These are phyloP conservation scores for Xiphydria camelus DNA, from an alignment of 2,888 invertebrate genomes.

Conservation along the genomic window DNA sequence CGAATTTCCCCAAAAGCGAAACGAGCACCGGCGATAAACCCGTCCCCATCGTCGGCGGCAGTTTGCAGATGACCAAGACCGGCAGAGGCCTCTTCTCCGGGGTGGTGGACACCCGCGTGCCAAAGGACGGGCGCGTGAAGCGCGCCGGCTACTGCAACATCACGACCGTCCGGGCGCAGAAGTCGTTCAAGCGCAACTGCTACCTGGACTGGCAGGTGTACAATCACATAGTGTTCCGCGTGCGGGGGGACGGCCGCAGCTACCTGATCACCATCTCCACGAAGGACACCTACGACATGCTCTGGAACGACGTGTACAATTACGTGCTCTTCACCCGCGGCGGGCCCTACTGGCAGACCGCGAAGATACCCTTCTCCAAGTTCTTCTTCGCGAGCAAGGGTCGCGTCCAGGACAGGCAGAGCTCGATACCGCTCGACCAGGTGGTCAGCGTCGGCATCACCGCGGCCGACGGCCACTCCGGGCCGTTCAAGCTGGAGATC, in stretches of 20 bases:
- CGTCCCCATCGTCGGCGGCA: too few relatives aligned
- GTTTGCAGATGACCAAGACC: constrained; percentile 70
- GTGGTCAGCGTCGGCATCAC: constrained; percentile 82
- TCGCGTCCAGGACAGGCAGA: constrained; percentile 81
- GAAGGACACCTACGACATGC: constrained; percentile 78
- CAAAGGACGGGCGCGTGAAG: constrained; percentile 80
- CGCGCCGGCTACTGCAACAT: constrained; percentile 83
- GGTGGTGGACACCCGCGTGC: constrained; percentile 67
- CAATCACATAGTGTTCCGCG: constrained; percentile 74
- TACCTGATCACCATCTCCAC: constrained; percentile 82
- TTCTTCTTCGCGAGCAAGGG: constrained; percentile 84
- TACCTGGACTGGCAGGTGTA: constrained; percentile 78
- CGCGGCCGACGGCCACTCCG: constrained; percentile 76
- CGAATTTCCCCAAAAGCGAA: too few relatives aligned
- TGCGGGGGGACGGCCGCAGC: constrained; percentile 92
- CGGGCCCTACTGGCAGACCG: constrained; percentile 95
- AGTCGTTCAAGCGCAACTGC: constrained; percentile 77
- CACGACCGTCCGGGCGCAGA: constrained; percentile 70
- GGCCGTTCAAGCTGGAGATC: constrained; percentile 86
- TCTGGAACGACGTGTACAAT: constrained; percentile 88
- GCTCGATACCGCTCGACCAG: constrained; percentile 63
- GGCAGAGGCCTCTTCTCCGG: constrained; percentile 78
- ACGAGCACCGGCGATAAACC: too few relatives aligned
- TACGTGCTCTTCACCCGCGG: constrained; percentile 91
- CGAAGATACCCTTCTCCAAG: constrained; percentile 92